Evolutionary conservation across 2,888 invertebrate genomes (phyloP), one percentile per base, ranked within the genome.

Genomic region (Sericinus montela): DNA sequence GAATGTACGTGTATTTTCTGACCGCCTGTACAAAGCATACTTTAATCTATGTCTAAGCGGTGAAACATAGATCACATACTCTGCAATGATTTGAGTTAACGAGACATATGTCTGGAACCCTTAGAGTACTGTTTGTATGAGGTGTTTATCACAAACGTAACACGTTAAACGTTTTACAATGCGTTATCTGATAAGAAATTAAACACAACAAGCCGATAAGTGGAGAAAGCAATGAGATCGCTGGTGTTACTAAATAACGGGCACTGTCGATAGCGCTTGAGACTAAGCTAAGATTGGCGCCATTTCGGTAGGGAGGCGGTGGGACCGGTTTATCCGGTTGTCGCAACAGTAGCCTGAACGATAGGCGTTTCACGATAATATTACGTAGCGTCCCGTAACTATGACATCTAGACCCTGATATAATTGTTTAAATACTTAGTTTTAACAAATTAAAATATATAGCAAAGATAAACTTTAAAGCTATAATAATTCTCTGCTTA

Each of bases 291-390:
- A 69, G 74, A 74, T 75, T 74, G 72, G 74, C 67, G 77, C 72
- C 67, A 71, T 70, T 75, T 75, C 69, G 79, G 72, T 65, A 70
- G 66, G 67, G 67, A 67, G 76, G 79, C 64, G 62, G 77, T 67
- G 60, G 60, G 71, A 87, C 86, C 83, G 83, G 86, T 85, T 75
- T 55, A 59, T 57, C 62, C 61, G 66, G 63, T 64, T 72, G 65
- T 66, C 69, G 75, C 76, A 79, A 82, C 86, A 80, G 87, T 84
- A 85, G 85, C 42, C 34, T 14, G 32, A 34, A 34, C 77, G 80
- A 80, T 77, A 79, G 80, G 69, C 72, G 73, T 70, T 60, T 67
- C 71, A 72, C 72, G 75, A 79, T 83, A 81, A 80, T 77, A 72
- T 73, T 72, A 72, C 72, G 64, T 67, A 74, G 72, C 68, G 74